These are phyloP conservation scores for Catostylus mosaicus DNA, from an alignment of 30 jellyfish, hydroid and myxozoan genomes.

Conservation along the genomic window DNA sequence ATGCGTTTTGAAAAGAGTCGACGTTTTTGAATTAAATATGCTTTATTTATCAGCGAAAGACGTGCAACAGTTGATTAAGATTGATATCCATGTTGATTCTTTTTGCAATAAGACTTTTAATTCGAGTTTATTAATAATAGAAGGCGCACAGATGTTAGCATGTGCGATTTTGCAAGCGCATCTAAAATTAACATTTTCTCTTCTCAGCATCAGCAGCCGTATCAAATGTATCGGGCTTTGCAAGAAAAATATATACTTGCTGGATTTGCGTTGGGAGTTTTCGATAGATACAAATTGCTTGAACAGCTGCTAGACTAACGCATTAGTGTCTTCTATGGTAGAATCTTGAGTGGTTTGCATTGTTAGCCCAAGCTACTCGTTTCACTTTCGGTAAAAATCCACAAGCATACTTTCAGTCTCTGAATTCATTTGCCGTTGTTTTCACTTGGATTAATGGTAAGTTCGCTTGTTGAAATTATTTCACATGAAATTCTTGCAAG, in stretches of 20 bases:
- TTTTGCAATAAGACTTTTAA: constrained; percentile 10
- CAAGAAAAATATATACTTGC: background rate
- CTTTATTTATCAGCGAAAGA: background rate
- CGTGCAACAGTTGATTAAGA: constrained; percentile 29
- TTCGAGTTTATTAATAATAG: constrained; percentile 6
- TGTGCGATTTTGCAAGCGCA: background rate
- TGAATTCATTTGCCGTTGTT: background rate
- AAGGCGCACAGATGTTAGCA: constrained; percentile 15
- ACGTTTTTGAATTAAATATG: constrained; percentile 4
- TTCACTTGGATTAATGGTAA: background rate
- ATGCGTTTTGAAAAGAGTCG: background rate
- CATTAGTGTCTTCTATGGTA: background rate
- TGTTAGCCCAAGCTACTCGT: background rate
- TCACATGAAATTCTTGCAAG: no score
- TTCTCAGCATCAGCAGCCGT: background rate
- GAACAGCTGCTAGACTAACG: background rate
- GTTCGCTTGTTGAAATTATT: background rate
- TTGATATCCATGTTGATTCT: constrained; percentile 9
- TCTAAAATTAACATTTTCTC: background rate
- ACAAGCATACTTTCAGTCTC: background rate
- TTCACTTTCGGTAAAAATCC: background rate
- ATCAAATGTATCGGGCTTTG: background rate
- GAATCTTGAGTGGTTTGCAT: background rate
- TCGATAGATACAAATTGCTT: background rate
- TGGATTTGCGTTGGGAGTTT: background rate